A percentile compares a stretch with the other conserved stretches of the same genome.
These are phyloP conservation scores for Hydropotes inermis DNA, from an alignment of 2,113 vertebrate genomes.

Conservation along the genomic window DNA sequence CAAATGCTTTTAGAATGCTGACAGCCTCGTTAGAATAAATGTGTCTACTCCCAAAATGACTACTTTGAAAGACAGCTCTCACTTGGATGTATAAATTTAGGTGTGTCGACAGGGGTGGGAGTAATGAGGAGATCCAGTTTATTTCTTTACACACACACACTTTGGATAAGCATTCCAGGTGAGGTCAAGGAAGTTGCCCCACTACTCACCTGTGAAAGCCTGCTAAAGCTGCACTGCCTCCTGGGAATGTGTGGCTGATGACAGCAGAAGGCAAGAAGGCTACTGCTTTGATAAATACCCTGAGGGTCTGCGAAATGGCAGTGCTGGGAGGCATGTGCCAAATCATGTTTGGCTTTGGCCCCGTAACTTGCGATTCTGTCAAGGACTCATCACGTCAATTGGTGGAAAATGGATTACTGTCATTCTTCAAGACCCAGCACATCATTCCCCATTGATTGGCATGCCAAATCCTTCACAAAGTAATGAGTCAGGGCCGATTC, in stretches of 20 bases:
- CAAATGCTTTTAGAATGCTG: slow-evolving; percentile 24
- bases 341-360: slow-evolving; percentile 81
- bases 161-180: not conserved
- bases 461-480: slow-evolving; percentile 86
- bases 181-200: slow-evolving; percentile 39
- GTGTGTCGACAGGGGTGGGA: not conserved
- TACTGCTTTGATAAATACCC: slow-evolving; percentile 72
- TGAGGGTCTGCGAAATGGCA: slow-evolving; percentile 74
- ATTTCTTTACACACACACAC: slow-evolving; percentile 35
- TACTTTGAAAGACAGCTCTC: slow-evolving; percentile 58
- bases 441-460: slow-evolving; percentile 86
- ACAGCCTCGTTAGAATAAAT: slow-evolving; percentile 53
- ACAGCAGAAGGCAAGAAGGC: slow-evolving; percentile 60
- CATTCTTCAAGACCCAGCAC: slow-evolving; percentile 80
- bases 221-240: slow-evolving; percentile 57
- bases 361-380: slow-evolving; percentile 79
- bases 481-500: slow-evolving; percentile 85
- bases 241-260: slow-evolving; percentile 37
- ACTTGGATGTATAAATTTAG: slow-evolving; percentile 31
- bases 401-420: slow-evolving; percentile 85
- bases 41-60: slow-evolving; percentile 6
- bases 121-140: slow-evolving; percentile 60
- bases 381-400: slow-evolving; percentile 82
- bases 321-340: slow-evolving; percentile 69
- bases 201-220: slow-evolving; percentile 47